Evolutionary conservation across 2,797 vertebrate genomes (phyloP), one percentile per base, ranked within the genome.

Genomic region (Notolepis coatsorum): DNA sequence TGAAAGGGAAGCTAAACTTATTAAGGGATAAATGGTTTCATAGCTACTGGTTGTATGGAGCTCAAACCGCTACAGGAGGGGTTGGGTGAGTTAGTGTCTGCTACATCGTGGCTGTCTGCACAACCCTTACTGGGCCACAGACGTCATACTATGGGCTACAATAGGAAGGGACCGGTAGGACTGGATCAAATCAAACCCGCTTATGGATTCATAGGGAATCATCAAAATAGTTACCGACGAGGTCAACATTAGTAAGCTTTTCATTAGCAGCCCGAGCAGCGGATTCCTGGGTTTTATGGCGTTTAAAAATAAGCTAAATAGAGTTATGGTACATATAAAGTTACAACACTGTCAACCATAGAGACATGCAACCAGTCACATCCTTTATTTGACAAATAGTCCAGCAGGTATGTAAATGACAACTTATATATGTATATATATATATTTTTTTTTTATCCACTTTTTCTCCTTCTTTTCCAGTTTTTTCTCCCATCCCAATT

Each of bases 281-380:
- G 18, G 18, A 4, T 5, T 3, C 8, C 20, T 21, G 7, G 41
- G 8, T 9, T 10, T 45, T 21, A 13, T n/a, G n/a, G n/a, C n/a
- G n/a, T n/a, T n/a, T n/a, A n/a, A n/a, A n/a, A n/a, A n/a, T n/a
- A n/a, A n/a, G n/a, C n/a, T n/a, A n/a, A 24, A 12, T 45, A 21
- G 42, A 45, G 18, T n/a, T 20, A 21, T 10, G 3, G 45, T 17
- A 27, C 23, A 47, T 27, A 9, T 12, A 9, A 24, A 3, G 35
- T n/a, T 13, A 21, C 13, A 27, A 46, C 46, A 30, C 30, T 18
- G n/a, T 31, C 28, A 20, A 48, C 23, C 2, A 48, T 28, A 9
- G 6, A 30, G 17, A 33, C 48, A 50, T 33, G 48, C 48, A 31
- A 20, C 48, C 27, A 49, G 27, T 12, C 48, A 25, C 45, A 47